Evolutionary conservation across 23 tunicate genomes (phyloP).

Genomic region (Styela clava): DNA sequence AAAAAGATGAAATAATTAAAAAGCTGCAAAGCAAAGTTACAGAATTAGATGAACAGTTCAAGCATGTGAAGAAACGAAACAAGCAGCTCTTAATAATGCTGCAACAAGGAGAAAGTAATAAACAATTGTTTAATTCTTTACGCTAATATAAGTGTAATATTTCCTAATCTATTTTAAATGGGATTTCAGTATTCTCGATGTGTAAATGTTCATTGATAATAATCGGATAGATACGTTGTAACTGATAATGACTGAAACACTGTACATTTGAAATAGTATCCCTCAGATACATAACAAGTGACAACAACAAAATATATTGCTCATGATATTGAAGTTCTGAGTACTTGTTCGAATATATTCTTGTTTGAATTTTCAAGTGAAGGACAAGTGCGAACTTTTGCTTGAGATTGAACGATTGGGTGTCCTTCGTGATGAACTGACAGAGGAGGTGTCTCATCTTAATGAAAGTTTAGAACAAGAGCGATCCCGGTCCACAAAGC

Average conservation of each 20-base stretch:
- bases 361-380: too few species aligned
- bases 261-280: too few species aligned
- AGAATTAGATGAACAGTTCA: constrained; percentile 32
- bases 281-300: too few species aligned
- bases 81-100: constrained; percentile 57
- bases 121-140: background rate
- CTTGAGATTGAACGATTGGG: constrained; percentile 48
- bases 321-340: too few species aligned
- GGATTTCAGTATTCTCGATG: too few species aligned
- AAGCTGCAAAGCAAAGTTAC: constrained; percentile 26
- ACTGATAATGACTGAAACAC: too few species aligned
- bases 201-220: background rate
- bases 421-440: constrained; percentile 35
- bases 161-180: background rate
- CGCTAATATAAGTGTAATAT: background rate
- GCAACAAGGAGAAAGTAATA: constrained; percentile 72
- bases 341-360: too few species aligned
- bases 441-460: constrained; percentile 36
- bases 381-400: constrained; percentile 48
- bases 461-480: constrained; percentile 53
- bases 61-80: constrained; percentile 61
- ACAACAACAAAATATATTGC: too few species aligned
- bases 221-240: background rate
- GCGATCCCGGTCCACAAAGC: constrained; percentile 40
- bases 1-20: constrained; percentile 35